Percentiles rank a stretch among this genome's conserved stretches.
Conservation (phyloP, 2,888 invertebrate genomes). For the Tyria jacobaeae region DNA sequence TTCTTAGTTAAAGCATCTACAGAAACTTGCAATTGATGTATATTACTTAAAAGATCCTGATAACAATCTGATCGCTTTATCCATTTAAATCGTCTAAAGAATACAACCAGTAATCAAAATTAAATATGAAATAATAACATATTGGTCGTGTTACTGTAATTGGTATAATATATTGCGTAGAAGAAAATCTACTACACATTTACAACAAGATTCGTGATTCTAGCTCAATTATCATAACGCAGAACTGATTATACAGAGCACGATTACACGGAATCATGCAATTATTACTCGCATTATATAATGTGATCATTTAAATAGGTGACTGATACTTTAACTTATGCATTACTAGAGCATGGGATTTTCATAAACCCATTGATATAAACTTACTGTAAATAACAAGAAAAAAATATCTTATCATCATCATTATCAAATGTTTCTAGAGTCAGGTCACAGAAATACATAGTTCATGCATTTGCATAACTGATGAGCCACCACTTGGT, state of each 20-base stretch:
- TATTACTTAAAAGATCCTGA: neutral
- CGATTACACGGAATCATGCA: slow-evolving; percentile 36
- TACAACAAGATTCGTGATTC: slow-evolving; percentile 49
- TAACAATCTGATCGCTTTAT: neutral
- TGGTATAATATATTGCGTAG: slow-evolving; percentile 5
- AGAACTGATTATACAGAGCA: slow-evolving; percentile 38
- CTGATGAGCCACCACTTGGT: too few relatives aligned
- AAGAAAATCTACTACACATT: slow-evolving; percentile 31
- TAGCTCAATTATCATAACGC: slow-evolving; percentile 29
- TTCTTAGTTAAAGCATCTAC: neutral
- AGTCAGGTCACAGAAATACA: neutral
- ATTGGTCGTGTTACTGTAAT: neutral
- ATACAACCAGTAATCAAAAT: too few relatives aligned
- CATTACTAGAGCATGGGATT: neutral
- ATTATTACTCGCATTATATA: slow-evolving; percentile 12
- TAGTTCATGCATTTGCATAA: too few relatives aligned
- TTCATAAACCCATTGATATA: neutral
- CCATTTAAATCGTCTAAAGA: too few relatives aligned
- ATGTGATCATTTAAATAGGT: neutral
- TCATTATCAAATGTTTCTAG: too few relatives aligned
- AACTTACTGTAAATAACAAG: neutral
- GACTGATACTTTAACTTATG: neutral
- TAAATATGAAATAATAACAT: neutral
- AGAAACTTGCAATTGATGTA: neutral
- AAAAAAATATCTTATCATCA: too few relatives aligned